Conservation (phyloP, 2,888 invertebrate species). For the Cephus sareptanus region DNA sequence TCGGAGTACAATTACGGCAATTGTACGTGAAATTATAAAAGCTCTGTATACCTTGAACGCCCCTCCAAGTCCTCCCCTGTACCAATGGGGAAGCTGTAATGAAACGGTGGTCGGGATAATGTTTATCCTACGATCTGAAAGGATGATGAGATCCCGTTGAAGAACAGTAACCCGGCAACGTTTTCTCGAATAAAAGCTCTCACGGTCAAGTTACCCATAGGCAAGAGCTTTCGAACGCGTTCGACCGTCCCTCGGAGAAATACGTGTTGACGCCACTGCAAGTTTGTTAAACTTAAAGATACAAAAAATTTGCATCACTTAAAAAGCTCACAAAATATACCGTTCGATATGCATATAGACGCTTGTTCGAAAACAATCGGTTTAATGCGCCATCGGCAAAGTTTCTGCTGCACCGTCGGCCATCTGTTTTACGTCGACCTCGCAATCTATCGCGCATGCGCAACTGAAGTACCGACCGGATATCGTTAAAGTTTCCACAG, state of each 20-base stretch:
- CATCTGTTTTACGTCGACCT: conserved; percentile 16
- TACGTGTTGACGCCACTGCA: background rate
- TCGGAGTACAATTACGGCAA: background rate
- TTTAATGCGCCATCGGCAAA: conserved; percentile 34
- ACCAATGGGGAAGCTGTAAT: background rate
- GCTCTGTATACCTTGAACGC: background rate
- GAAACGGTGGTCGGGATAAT: background rate
- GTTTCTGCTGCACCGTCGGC: conserved; percentile 13
- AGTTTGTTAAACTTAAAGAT: background rate
- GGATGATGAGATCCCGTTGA: background rate
- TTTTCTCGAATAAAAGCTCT: background rate
- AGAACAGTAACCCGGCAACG: background rate
- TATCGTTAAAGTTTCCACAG: conserved; percentile 33
- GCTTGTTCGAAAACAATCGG: background rate
- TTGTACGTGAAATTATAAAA: background rate
- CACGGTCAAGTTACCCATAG: background rate
- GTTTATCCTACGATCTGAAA: background rate
- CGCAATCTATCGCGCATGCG: conserved; percentile 10
- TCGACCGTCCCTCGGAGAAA: background rate
- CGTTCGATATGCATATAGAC: background rate
- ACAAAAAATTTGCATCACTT: too few relatives aligned
- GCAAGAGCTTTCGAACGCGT: background rate
- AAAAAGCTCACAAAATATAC: background rate
- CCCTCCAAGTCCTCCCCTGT: background rate
- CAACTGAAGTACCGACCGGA: conserved; percentile 26